Conservation (phyloP, 2,797 vertebrate genomes). For the Chelonia mydas region DNA sequence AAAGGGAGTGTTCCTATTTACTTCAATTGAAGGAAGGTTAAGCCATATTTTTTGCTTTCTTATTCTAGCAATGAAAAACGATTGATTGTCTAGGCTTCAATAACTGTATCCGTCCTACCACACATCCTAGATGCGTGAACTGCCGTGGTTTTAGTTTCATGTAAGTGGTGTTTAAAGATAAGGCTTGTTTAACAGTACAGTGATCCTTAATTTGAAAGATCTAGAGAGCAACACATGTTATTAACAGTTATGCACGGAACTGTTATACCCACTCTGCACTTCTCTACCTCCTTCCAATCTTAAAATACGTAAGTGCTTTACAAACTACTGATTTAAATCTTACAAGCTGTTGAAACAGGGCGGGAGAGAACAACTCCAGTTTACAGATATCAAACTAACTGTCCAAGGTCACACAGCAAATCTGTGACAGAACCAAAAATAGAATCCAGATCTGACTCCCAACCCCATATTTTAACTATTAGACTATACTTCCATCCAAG, state of each 20-base stretch:
- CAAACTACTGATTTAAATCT: not conserved
- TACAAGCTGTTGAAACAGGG: not conserved
- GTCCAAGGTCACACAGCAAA: not conserved
- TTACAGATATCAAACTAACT: not conserved
- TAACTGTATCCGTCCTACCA: not conserved
- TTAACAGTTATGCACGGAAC: not conserved
- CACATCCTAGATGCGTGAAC: not conserved
- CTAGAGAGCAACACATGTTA: not conserved
- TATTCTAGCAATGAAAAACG: not conserved
- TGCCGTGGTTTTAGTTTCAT: not conserved
- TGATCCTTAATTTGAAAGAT: not conserved
- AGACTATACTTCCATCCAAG: not conserved
- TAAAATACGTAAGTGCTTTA: not conserved
- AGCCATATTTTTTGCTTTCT: not conserved
- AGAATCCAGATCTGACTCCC: not conserved
- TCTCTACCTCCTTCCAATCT: not conserved
- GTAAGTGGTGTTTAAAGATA: not conserved
- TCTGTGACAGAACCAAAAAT: not conserved
- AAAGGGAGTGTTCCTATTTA: not conserved
- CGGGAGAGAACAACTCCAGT: not conserved
- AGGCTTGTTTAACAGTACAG: not conserved
- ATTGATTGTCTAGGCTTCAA: not conserved
- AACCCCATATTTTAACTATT: not conserved
- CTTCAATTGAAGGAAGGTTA: slow-evolving; percentile 3
- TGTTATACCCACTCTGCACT: not conserved